A percentile compares a stretch with the other conserved stretches of the same genome.
Conservation (phyloP, 2,797 vertebrate genomes). For the Triplophysa yarkandensis region DNA sequence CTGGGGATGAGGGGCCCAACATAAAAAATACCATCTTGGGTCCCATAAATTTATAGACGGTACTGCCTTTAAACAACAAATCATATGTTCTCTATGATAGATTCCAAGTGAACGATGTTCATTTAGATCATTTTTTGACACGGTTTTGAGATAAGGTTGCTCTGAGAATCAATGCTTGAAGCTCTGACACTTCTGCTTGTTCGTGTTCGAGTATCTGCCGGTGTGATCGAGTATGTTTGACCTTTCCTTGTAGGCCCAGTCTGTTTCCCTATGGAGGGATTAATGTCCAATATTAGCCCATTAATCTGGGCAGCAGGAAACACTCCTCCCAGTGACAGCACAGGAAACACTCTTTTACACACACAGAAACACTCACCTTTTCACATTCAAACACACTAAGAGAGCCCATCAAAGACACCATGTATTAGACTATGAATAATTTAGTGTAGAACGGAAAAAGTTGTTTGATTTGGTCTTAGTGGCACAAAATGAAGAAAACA, state of each 20-base stretch:
- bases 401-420: constrained; percentile 27
- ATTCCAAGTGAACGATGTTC: constrained; percentile 4
- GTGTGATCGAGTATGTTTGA: constrained; percentile 46
- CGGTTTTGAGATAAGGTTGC: constrained; percentile 22
- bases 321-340: constrained; percentile 49
- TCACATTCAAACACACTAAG: constrained; percentile 18
- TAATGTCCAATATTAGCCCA: constrained; percentile 69
- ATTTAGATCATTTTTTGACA: constrained; percentile 18
- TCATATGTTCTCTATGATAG: background rate
- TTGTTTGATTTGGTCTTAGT: constrained; percentile 2
- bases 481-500: constrained; percentile 27
- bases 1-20: background rate
- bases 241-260: constrained; percentile 38
- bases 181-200: constrained; percentile 31
- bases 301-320: constrained; percentile 71
- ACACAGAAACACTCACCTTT: constrained; percentile 14
- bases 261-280: constrained; percentile 68
- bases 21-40: background rate
- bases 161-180: constrained; percentile 20
- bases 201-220: constrained; percentile 32
- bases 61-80: background rate
- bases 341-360: constrained; percentile 57
- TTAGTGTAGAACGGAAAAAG: constrained; percentile 20
- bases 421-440: constrained; percentile 37
- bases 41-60: background rate